Evolutionary conservation across 2,113 vertebrate species (phyloP), one percentile per base, ranked within the genome.

Genomic region (Ceuthmochares aereus): DNA sequence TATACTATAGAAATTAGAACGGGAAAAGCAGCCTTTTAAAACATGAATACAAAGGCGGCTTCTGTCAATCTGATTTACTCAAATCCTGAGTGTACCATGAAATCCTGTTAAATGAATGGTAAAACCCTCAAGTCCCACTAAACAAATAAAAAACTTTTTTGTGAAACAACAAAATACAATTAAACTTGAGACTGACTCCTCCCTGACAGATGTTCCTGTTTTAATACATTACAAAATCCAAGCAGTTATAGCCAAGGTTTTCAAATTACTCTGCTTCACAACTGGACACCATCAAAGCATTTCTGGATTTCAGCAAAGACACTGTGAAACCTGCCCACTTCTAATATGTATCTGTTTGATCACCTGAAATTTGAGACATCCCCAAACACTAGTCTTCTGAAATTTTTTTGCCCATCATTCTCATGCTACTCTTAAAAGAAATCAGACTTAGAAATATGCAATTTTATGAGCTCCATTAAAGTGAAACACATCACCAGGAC

Each of bases 71-170:
- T 73, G 30, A 91, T 93, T 94, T 82, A 91, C 74, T 73, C 45
- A 91, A 93, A 76, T 82, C 70, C 81, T 51, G 17, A 91, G 51
- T 3, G 0, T 69, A 87, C 21, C 40, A 60, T 42, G 36, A 96
- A 96, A 94, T 91, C 91, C 66, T 62, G 62, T 79, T 91, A 94
- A 73, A 92, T 26, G 40, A 87, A 95, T 51, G 55, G 54, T 54
- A 79, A 95, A 97, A 91, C 3, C 7, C 32, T 78, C 70, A 90
- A 75, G 66, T 64, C 16, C 20, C 56, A 78, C 56, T 92, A 82
- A 94, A 88, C 30, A 89, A 81, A 89, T 10, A 89, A 30, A 92
- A 91, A 52, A 6, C 26, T 80, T 84, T 70, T 72, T 70, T 49
- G 43, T 43, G 13, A 91, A 89, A 89, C 11, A 62, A 92, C 45